Conservation (phyloP, 2,888 invertebrate species). For the Leistus spinibarbis region DNA sequence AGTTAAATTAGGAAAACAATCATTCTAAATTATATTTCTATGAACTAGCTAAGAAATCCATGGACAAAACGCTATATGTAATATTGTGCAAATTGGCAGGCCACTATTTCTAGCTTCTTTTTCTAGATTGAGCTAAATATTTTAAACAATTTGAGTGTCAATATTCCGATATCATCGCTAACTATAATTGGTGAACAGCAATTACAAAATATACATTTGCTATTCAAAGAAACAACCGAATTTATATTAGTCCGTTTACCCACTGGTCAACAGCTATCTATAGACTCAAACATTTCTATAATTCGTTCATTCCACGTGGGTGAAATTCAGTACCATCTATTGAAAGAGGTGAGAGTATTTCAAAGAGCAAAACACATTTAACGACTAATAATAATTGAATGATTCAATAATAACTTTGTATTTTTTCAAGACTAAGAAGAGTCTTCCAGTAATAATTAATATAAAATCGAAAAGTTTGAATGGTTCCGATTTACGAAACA, state of each 20-base stretch:
- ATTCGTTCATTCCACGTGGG: not conserved
- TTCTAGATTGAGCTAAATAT: not conserved
- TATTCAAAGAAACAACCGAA: not conserved
- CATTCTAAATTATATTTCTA: too few relatives aligned
- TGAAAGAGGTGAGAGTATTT: not conserved
- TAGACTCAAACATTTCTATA: not conserved
- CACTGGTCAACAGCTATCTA: not conserved
- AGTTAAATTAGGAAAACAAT: too few relatives aligned
- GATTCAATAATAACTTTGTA: too few relatives aligned
- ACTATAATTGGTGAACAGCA: not conserved
- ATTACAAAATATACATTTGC: not conserved
- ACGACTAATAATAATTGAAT: not conserved
- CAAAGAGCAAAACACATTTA: not conserved
- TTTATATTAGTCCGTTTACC: not conserved
- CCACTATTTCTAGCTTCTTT: too few relatives aligned
- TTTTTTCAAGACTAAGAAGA: not conserved
- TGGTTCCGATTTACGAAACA: not conserved
- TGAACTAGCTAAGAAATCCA: too few relatives aligned
- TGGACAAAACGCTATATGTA: too few relatives aligned
- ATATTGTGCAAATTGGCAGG: too few relatives aligned
- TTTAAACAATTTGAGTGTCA: not conserved
- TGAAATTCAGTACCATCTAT: not conserved
- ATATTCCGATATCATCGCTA: slow-evolving; percentile 1
- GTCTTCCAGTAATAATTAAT: not conserved
- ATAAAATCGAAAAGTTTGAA: not conserved